A percentile compares a stretch with the other conserved stretches of the same genome.
These are phyloP conservation scores for Whitmania pigra DNA, from an alignment of 1,140 invertebrate genomes.

Conservation along the genomic window DNA sequence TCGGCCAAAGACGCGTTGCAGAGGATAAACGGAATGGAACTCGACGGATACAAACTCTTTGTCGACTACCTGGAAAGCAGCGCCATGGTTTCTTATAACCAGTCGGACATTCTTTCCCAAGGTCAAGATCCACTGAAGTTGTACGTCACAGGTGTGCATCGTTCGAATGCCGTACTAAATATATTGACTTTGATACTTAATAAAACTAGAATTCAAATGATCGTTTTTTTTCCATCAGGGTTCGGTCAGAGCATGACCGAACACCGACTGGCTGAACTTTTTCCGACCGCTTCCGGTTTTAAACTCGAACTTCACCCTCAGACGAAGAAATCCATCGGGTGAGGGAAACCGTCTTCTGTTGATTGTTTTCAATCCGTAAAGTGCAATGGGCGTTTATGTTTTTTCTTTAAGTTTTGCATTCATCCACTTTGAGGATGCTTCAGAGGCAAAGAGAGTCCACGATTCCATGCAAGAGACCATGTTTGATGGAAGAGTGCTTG, in stretches of 20 bases:
- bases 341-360: not conserved
- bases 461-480: not conserved
- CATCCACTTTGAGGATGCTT: not conserved
- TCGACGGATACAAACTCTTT: not conserved
- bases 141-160: not conserved
- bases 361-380: not conserved
- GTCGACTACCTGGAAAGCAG: not conserved
- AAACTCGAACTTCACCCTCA: not conserved
- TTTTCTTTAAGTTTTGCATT: not conserved
- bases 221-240: not conserved
- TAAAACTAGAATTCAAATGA: not conserved
- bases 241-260: not conserved
- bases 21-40: not conserved
- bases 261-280: not conserved
- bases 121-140: not conserved
- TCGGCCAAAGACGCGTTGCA: not conserved
- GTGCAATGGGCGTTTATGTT: no score
- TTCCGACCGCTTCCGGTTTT: not conserved
- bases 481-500: no score
- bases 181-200: no score
- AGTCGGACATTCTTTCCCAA: not conserved
- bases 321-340: conserved; percentile 3
- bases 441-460: not conserved
- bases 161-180: not conserved
- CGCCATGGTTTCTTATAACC: not conserved